These are phyloP conservation scores for Trichopoda pennipes DNA, from an alignment of 2,888 invertebrate genomes.

Conservation along the genomic window DNA sequence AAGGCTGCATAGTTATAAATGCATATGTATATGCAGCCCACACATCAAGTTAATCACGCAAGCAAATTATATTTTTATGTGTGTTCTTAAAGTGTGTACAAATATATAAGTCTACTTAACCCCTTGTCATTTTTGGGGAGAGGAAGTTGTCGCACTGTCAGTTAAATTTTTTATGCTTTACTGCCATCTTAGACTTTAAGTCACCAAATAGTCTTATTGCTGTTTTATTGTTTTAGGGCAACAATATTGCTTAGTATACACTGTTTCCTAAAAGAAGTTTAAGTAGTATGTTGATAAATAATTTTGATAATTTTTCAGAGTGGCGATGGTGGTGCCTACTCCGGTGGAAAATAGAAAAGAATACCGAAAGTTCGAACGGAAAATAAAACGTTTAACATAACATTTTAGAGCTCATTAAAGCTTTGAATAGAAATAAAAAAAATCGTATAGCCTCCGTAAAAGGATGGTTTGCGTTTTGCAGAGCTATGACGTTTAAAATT, in stretches of 20 bases:
- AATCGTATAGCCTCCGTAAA: no score
- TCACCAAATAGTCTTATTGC: conserved; percentile 49
- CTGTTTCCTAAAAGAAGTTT: neutral
- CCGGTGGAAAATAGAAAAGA: no score
- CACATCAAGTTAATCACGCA: conserved; percentile 56
- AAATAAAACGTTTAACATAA: no score
- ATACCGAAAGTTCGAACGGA: no score
- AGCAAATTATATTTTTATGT: conserved; percentile 3
- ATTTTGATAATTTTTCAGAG: no score
- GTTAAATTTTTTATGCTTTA: conserved; percentile 52
- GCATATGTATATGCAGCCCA: conserved; percentile 60
- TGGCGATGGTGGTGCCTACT: no score
- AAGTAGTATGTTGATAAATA: neutral
- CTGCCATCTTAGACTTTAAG: conserved; percentile 61
- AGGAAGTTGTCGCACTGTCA: conserved; percentile 50
- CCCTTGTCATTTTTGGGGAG: conserved; percentile 13
- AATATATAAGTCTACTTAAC: neutral
- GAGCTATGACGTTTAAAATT: no score
- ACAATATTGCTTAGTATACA: conserved; percentile 6
- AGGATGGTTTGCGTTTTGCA: no score
- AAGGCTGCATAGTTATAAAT: conserved; percentile 21
- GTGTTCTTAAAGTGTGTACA: conserved; percentile 28
- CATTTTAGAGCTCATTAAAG: no score
- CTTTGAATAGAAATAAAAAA: no score
- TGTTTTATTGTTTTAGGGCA: conserved; percentile 27